A percentile compares a stretch with the other conserved stretches of the same genome.
Conservation (phyloP, 2,888 invertebrate species). For the Monoplex corrugatus region DNA sequence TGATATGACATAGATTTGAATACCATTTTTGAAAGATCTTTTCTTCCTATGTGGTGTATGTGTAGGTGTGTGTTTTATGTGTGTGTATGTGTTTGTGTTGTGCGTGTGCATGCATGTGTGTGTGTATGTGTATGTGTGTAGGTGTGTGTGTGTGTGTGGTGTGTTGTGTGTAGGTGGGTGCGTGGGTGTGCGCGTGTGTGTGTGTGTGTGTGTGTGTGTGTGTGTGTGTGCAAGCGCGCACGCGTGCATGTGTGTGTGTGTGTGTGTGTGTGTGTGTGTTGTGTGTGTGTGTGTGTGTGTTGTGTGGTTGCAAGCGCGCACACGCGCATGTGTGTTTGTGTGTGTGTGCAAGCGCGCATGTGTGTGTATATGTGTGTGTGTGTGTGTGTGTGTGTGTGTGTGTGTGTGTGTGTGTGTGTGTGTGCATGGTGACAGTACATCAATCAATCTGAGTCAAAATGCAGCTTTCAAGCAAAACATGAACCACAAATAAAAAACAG, state of each 20-base stretch:
- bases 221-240: not conserved
- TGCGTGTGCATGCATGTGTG: not conserved
- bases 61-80: not conserved
- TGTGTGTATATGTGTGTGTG: not conserved
- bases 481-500: too few relatives aligned
- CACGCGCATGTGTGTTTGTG: conserved; percentile 11
- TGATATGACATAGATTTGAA: too few relatives aligned
- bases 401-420: not conserved
- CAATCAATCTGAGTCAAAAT: too few relatives aligned
- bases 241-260: not conserved
- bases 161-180: conserved; percentile 15
- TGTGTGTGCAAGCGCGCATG: not conserved
- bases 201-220: not conserved
- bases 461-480: too few relatives aligned
- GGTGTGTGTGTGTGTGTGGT: not conserved
- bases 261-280: too few relatives aligned
- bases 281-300: not conserved
- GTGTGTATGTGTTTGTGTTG: not conserved
- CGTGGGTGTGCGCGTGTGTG: not conserved
- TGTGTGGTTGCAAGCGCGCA: too few relatives aligned
- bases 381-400: not conserved
- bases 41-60: too few relatives aligned
- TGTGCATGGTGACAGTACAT: too few relatives aligned
- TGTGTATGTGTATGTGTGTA: not conserved
- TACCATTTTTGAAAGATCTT: too few relatives aligned